Evolutionary conservation across 2,888 invertebrate species (phyloP).

Genomic region (Drosophila kuntzei): DNA sequence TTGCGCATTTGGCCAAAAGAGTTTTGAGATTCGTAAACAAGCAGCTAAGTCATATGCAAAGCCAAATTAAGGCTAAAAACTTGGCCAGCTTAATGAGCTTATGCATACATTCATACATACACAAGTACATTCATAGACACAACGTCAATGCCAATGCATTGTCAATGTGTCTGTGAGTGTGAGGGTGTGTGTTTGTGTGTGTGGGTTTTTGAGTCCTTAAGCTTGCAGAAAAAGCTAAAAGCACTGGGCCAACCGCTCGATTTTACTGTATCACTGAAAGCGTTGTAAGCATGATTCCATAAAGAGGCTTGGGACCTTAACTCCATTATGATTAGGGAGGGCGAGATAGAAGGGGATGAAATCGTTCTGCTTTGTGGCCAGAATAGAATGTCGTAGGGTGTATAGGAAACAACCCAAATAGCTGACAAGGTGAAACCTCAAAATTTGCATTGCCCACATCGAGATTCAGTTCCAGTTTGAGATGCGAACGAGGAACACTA

Average conservation of each 20-base stretch:
- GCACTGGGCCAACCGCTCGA: constrained; percentile 44
- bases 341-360: constrained; percentile 15
- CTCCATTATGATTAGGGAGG: constrained; percentile 30
- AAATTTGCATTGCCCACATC: constrained; percentile 54
- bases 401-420: constrained; percentile 1
- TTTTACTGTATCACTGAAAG: constrained; percentile 65
- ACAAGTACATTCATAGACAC: constrained; percentile 10
- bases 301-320: constrained; percentile 33
- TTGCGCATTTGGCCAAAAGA: constrained; percentile 33
- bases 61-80: constrained; percentile 60
- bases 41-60: constrained; percentile 52
- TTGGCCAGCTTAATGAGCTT: constrained; percentile 73
- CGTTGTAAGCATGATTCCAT: constrained; percentile 56
- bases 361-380: constrained; percentile 32
- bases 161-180: constrained; percentile 13
- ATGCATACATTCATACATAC: constrained; percentile 31
- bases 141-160: constrained; percentile 29
- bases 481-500: constrained; percentile 3
- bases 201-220: constrained; percentile 15
- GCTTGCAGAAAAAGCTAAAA: constrained; percentile 45
- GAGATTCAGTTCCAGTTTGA: background rate
- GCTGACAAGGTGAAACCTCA: constrained; percentile 52
- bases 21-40: constrained; percentile 28
- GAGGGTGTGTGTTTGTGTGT: constrained; percentile 4
- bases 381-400: constrained; percentile 39